Base-by-base conservation (phyloP, 2,797 vertebrate species). In the Emys orbicularis region DNA sequence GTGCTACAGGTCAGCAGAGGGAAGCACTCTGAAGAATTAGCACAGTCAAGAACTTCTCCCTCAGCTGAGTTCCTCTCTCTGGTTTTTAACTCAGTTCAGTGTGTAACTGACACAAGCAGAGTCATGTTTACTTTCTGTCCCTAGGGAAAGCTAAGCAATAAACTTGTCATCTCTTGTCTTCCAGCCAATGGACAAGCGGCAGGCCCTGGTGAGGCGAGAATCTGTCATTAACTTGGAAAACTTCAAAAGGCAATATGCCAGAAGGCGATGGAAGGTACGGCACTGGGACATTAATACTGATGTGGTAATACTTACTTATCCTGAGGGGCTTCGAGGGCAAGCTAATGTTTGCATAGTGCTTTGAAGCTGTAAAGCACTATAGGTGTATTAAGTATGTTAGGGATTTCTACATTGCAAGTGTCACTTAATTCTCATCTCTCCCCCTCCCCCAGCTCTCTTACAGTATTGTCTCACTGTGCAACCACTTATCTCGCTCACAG, bases 161-260 rank as follows among this genome's bases (percentile, higher is more conserved):
- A 95, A 88, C 65, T 79, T 53, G 12, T 41, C 80, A n/a, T 87
- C 84, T 98, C 86, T 98, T 97, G 92, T 98, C 91, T 98, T 97
- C 96, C 98, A 99, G 99, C 99, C 99, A 3, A 92, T 96, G 95
- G 99, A 99, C 97, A 98, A 98, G 76, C 98, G 97, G 79, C 99
- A 99, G 95, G 98, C 99, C 90, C 97, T 99, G 98, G 99, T 99
- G 95, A 99, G 99, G 95, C 98, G 99, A 96, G 98, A 99, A 83
- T 99, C 99, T 2, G 97, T 98, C 93, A 98, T 99, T 96, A 99
- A 99, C 98, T 96, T 99, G 97, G 99, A 99, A 97, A 99, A 99
- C 97, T 99, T 99, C 97, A 99, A 98, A 98, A 99, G 98, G 96
- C 99, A 99, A 59, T 99, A 99, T 0, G 99, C 98, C 91, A 98